Evolutionary conservation across 2,888 invertebrate species (phyloP), one percentile per base, ranked within the genome.

Genomic region (Nephrocerus scutellatus): DNA sequence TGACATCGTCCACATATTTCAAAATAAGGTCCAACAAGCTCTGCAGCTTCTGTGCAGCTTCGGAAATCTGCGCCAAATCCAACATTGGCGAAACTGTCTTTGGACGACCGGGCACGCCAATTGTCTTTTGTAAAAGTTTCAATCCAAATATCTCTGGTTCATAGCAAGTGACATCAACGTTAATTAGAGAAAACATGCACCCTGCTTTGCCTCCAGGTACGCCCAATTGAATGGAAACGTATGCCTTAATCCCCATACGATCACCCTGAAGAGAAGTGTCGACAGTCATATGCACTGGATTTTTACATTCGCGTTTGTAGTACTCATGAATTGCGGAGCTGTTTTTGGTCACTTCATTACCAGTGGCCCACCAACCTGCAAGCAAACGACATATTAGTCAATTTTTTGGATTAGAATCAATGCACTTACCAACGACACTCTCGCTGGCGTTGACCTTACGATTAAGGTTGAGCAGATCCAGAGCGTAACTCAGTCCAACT

Each of bases 251-350:
- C 10, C 84, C 87, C 85, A 95, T 89, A 53, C 85, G 79, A 30
- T 79, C 82, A 38, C 82, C 82, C 49, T 78, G 76, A 50, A 92
- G 73, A 28, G 84, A 82, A 5, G 92, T 91, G 67, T 95, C 93
- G 41, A 95, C 76, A 15, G 92, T 91, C 50, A 95, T 74, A 66
- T 93, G 91, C 36, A 95, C 81, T 0, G 91, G 90, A 68, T 82
- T 83, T 53, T 82, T 82, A 61, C 87, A 87, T 71, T 91, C 90
- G 48, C 90, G 76, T 12, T 89, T 77, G 68, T 92, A 93, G 70
- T 92, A 92, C 63, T 92, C 91, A 60, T 93, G 92, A 63, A 93
- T 92, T 39, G 91, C 84, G 0, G 88, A 85, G 25, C 91, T 91
- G 68, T 91, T 90, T 60, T 86, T 89, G 1, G 92, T 90, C 21